phyloP scores from a whole-genome alignment of 2,113 vertebrate genomes.

The Zootoca vivipara region DNA sequence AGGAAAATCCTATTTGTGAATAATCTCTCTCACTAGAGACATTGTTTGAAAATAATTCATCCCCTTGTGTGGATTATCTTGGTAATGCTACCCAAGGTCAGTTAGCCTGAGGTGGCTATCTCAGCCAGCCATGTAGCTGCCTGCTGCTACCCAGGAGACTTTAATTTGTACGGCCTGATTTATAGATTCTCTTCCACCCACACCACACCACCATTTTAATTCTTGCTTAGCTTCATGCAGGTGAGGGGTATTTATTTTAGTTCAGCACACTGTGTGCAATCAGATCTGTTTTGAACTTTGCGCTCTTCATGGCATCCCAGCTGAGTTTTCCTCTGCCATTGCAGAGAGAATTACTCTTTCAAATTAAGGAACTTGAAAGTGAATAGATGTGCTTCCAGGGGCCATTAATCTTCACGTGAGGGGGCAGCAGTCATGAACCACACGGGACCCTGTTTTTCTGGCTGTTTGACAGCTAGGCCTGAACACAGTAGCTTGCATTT shows the following conservation, averaged over 20 bases:
- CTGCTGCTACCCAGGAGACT: not conserved
- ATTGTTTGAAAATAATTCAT: not conserved
- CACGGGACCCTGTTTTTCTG: not conserved
- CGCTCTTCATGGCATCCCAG: fast-evolving
- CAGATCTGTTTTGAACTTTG: not conserved
- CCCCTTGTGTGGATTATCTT: not conserved
- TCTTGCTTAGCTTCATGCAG: constrained; percentile 52
- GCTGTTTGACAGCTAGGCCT: not conserved
- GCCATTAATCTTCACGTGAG: not conserved
- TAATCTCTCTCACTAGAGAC: not conserved
- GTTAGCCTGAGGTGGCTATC: not conserved
- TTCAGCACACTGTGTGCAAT: fast-evolving
- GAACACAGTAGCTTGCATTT: not conserved
- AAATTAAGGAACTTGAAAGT: constrained; percentile 16
- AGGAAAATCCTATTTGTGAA: not conserved
- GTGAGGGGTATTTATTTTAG: constrained; percentile 20
- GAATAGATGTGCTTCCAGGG: not conserved
- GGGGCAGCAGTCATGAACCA: constrained; percentile 12
- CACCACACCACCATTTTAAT: not conserved
- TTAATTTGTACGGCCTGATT: constrained; percentile 10
- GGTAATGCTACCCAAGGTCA: not conserved
- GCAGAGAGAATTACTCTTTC: not conserved
- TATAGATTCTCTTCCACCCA: not conserved
- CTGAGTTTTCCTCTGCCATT: not conserved
- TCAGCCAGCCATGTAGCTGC: not conserved